Conservation (phyloP, 64 coral and sea anemone genomes). For the Catalaphyllia jardinei region DNA sequence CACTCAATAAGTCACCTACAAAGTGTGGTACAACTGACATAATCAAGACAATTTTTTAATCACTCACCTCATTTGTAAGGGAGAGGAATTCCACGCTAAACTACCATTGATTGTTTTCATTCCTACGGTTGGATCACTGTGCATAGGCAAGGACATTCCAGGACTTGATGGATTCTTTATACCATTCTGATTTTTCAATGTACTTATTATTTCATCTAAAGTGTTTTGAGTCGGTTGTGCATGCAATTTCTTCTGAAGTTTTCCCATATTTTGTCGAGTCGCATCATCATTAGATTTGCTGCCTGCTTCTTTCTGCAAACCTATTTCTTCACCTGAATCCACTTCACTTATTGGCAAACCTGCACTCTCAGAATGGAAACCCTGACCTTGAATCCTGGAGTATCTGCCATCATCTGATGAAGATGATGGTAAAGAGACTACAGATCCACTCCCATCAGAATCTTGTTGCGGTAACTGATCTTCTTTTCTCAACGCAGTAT, state of each 20-base stretch:
- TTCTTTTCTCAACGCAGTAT: background rate
- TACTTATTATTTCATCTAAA: slow-evolving; percentile 76
- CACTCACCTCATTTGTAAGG: slow-evolving; percentile 26
- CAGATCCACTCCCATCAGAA: slow-evolving; percentile 42
- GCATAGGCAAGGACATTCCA: background rate
- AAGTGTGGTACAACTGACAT: too few relatives aligned
- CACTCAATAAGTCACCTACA: too few relatives aligned
- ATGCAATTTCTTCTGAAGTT: slow-evolving; percentile 42
- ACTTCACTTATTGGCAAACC: background rate
- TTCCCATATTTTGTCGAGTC: slow-evolving; percentile 12
- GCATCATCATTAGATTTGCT: background rate
- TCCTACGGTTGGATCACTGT: background rate
- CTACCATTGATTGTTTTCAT: background rate
- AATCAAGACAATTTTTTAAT: background rate
- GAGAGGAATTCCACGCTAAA: background rate
- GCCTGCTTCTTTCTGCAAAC: background rate
- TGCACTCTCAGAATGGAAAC: background rate
- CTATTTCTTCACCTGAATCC: slow-evolving; percentile 2
- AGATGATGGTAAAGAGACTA: slow-evolving; percentile 24
- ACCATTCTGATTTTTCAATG: slow-evolving; percentile 59
- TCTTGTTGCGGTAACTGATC: background rate
- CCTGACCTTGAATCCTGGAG: background rate
- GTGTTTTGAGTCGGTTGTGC: slow-evolving; percentile 58
- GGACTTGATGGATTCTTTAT: slow-evolving; percentile 5
- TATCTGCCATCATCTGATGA: slow-evolving; percentile 21